Evolutionary conservation across 2,113 vertebrate genomes (phyloP).

Genomic region (Scalopus aquaticus): DNA sequence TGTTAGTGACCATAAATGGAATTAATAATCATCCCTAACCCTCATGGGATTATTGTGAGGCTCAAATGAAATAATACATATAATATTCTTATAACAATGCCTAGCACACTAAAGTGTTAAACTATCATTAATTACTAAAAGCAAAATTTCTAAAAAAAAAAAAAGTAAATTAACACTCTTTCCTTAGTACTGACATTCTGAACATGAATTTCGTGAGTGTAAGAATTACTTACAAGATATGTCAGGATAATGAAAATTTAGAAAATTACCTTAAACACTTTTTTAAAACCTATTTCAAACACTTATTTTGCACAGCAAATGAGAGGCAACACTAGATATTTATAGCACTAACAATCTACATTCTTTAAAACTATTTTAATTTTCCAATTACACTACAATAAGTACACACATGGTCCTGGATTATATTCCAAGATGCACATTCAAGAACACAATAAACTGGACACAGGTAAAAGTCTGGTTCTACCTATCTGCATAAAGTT

Average conservation of each 20-base stretch:
- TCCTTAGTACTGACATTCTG: not conserved
- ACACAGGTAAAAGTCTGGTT: not conserved
- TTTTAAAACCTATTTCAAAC: not conserved
- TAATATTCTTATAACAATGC: not conserved
- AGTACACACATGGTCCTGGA: not conserved
- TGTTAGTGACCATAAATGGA: not conserved
- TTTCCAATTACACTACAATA: not conserved
- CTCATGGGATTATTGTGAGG: not conserved
- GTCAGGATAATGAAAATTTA: not conserved
- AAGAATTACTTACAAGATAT: not conserved
- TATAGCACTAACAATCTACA: not conserved
- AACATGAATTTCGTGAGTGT: not conserved
- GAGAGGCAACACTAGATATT: not conserved
- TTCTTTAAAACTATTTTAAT: not conserved
- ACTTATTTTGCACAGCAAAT: not conserved
- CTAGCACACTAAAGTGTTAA: not conserved
- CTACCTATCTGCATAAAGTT: not conserved
- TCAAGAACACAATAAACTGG: not conserved
- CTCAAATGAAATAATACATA: not conserved
- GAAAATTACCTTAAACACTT: not conserved
- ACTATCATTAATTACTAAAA: not conserved
- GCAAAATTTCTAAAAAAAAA: not conserved
- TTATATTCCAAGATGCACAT: not conserved
- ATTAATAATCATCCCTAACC: not conserved
- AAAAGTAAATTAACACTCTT: not conserved